Percentiles rank a stretch among this genome's conserved stretches.
phyloP scores from a whole-genome alignment of 2,113 vertebrate species.

The Sturnus vulgaris region DNA sequence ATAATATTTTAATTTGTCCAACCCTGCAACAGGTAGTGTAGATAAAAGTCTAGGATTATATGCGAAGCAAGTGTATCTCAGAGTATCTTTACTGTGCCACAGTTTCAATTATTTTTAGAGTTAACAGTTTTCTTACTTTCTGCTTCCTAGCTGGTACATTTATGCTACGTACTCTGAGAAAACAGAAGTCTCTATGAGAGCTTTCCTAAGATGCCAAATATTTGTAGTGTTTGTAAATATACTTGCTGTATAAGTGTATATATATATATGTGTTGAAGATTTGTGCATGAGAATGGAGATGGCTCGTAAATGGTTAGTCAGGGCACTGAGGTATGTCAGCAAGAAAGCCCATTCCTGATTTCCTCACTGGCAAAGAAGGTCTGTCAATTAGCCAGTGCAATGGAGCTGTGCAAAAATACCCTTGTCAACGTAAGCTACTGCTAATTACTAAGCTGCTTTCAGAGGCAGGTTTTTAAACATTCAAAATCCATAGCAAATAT shows the following conservation, averaged over 20 bases:
- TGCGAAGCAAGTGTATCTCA: neutral
- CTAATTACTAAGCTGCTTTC: neutral
- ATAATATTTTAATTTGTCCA: constrained; percentile 45
- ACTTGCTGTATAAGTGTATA: neutral
- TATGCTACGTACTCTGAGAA: neutral
- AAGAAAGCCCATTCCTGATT: neutral
- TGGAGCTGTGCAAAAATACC: neutral
- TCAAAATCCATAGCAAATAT: neutral
- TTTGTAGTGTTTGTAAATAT: neutral
- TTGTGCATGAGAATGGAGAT: neutral
- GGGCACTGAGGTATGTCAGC: neutral
- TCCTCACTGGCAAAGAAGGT: neutral
- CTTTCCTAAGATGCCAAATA: neutral
- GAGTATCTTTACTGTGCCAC: neutral
- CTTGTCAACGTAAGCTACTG: neutral
- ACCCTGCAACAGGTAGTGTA: neutral
- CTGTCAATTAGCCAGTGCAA: neutral
- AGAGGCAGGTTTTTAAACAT: neutral
- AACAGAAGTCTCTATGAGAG: neutral
- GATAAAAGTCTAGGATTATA: neutral
- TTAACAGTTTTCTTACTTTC: constrained; percentile 30
- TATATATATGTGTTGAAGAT: neutral
- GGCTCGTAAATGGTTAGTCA: neutral
- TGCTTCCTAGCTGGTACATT: neutral
- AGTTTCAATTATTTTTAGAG: constrained; percentile 39